Conservation (phyloP, 2,888 invertebrate species). For the Calliopum simillimum region DNA sequence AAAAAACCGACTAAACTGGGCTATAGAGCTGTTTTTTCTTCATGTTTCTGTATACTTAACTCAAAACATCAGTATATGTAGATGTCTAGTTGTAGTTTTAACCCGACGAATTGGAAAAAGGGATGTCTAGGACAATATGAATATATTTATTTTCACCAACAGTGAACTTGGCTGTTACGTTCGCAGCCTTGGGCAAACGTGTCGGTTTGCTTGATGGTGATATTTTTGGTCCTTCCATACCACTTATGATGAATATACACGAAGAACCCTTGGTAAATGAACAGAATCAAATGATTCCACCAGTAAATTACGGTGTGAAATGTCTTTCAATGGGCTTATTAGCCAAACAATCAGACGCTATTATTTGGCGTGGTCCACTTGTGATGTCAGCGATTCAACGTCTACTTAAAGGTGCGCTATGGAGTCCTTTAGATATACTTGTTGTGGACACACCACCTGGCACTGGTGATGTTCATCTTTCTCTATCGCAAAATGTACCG, state of each 20-base stretch:
- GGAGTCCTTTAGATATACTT: conserved; percentile 89
- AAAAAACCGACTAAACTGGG: too few species aligned
- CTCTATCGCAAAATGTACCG: conserved; percentile 89
- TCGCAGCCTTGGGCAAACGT: conserved; percentile 67
- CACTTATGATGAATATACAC: conserved; percentile 92
- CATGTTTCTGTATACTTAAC: too few species aligned
- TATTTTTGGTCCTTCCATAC: conserved; percentile 94
- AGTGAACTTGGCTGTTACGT: conserved; percentile 88
- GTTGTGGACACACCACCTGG: conserved; percentile 97
- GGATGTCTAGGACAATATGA: neutral
- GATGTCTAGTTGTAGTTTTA: too few species aligned
- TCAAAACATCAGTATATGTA: too few species aligned
- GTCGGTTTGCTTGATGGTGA: conserved; percentile 93
- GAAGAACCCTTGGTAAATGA: conserved; percentile 84
- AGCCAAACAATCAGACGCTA: conserved; percentile 84
- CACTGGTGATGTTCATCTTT: conserved; percentile 94
- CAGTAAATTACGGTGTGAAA: conserved; percentile 92
- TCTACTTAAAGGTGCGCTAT: conserved; percentile 85
- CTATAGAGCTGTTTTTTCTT: too few species aligned
- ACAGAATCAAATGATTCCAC: conserved; percentile 83
- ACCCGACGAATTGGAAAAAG: too few species aligned
- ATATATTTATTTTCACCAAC: conserved; percentile 49
- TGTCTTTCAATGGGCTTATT: conserved; percentile 98
- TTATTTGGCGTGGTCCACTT: conserved; percentile 96
- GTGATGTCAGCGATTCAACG: conserved; percentile 95